Evolutionary conservation across 2,888 invertebrate genomes (phyloP).

Genomic region (Ochlodes sylvanus): DNA sequence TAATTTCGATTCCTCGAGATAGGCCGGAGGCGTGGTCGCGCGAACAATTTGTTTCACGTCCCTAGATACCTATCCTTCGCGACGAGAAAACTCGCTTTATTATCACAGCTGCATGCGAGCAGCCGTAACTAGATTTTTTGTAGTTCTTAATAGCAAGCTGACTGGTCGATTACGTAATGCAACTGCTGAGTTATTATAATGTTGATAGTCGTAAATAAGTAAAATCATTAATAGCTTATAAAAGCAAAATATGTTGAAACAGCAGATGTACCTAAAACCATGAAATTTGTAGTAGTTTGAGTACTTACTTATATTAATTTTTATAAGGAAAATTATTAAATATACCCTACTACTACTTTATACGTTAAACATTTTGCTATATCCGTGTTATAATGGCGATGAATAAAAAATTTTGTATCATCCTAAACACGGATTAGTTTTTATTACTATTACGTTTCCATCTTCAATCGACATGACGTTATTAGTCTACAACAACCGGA

Average conservation of each 20-base stretch:
- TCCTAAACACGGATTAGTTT: not conserved
- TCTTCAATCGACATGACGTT: conserved; percentile 15
- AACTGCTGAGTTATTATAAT: not conserved
- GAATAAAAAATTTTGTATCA: not conserved
- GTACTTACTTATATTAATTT: no score
- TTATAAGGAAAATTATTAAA: no score
- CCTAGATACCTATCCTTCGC: conserved; percentile 59
- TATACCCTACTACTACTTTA: no score
- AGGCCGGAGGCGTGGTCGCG: conserved; percentile 77
- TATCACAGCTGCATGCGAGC: conserved; percentile 40
- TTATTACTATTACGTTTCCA: not conserved
- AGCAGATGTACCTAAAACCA: no score
- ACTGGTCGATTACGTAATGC: not conserved
- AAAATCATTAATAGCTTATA: no score
- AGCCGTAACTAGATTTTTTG: conserved; percentile 33
- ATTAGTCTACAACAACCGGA: conserved; percentile 37
- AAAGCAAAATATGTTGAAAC: no score
- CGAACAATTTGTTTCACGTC: conserved; percentile 82
- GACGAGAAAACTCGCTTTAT: conserved; percentile 44
- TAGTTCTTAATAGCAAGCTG: conserved; percentile 3
- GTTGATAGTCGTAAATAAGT: not conserved
- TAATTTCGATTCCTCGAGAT: conserved; percentile 81
- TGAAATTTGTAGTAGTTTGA: no score
- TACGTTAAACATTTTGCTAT: no score
- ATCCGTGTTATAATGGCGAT: no score